Conservation (phyloP, 1,140 invertebrate genomes). For the Oscheius sp. region DNA sequence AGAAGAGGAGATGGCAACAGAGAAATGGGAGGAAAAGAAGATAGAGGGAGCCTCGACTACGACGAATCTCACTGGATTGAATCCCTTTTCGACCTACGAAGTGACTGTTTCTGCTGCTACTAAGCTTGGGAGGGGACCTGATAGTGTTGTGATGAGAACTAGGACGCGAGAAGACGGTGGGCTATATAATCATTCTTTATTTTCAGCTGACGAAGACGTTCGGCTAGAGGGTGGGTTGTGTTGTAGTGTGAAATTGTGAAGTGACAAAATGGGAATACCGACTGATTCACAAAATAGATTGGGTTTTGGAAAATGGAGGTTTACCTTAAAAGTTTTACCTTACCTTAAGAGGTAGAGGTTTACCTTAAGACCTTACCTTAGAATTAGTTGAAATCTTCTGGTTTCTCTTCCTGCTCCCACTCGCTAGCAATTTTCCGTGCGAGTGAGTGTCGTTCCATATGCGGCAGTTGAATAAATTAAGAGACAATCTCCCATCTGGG, state of each 20-base stretch:
- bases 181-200: conserved; percentile 13
- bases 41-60: neutral
- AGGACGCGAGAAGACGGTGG: conserved; percentile 40
- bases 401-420: too few species aligned
- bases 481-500: too few species aligned
- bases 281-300: too few species aligned
- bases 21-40: neutral
- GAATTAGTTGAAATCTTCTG: too few species aligned
- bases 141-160: conserved; percentile 16
- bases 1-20: neutral
- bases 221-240: neutral
- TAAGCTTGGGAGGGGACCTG: conserved; percentile 28
- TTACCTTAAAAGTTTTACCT: too few species aligned
- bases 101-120: conserved; percentile 36
- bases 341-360: too few species aligned
- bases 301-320: too few species aligned
- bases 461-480: too few species aligned
- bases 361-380: too few species aligned
- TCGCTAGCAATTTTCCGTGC: too few species aligned
- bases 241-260: neutral
- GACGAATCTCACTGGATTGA: conserved; percentile 17
- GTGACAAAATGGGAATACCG: conserved; percentile 4
- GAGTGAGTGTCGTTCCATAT: too few species aligned
- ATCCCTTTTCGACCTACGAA: conserved; percentile 40
- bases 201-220: neutral